These are phyloP conservation scores for Calliphora vicina DNA, from an alignment of 1,140 invertebrate genomes.

Conservation along the genomic window DNA sequence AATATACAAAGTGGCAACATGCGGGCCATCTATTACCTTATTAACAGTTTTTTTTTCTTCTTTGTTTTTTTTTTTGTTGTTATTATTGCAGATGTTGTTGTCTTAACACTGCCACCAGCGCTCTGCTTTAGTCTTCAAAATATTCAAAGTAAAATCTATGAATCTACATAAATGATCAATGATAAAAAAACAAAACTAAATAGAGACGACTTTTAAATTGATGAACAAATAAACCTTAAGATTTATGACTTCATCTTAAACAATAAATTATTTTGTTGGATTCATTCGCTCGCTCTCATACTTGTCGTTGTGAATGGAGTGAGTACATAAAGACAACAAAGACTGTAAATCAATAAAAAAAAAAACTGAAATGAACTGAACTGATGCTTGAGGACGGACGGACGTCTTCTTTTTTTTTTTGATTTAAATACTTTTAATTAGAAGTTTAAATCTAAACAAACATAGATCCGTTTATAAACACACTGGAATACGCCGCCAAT, in stretches of 20 bases:
- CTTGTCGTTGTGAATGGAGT: too few relatives aligned
- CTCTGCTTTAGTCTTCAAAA: too few relatives aligned
- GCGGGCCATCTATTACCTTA: neutral
- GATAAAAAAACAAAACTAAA: neutral
- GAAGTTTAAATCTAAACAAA: too few relatives aligned
- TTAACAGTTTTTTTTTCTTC: neutral
- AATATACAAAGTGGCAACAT: neutral
- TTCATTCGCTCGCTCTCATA: too few relatives aligned
- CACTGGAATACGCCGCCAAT: neutral
- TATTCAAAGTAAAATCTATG: neutral
- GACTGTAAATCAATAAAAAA: too few relatives aligned
- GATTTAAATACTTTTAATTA: too few relatives aligned
- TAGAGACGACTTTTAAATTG: neutral
- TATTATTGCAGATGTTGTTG: neutral
- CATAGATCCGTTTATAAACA: too few relatives aligned
- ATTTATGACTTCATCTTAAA: slow-evolving; percentile 17
- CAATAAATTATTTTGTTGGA: neutral
- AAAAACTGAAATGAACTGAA: too few relatives aligned
- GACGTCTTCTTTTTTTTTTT: too few relatives aligned
- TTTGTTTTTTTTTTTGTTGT: neutral
- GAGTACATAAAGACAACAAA: too few relatives aligned
- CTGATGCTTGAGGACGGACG: too few relatives aligned
- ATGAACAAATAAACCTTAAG: slow-evolving; percentile 6
- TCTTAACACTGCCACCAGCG: neutral
- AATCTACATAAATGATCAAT: neutral